Conservation (phyloP, 2,888 invertebrate species). For the Ophonus ardosiacus region DNA sequence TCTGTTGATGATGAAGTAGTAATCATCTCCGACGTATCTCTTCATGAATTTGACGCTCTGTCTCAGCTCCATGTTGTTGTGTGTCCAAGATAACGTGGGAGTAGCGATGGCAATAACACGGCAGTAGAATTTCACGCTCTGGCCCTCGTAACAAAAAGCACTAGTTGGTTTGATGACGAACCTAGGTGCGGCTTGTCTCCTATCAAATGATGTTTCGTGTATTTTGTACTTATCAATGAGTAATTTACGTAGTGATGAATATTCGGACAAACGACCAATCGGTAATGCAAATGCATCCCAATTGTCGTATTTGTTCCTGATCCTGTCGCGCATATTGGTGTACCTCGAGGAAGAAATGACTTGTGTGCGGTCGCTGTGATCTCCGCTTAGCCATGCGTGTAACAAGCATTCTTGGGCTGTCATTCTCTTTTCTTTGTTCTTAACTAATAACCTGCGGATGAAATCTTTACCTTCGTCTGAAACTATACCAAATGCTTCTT, state of each 20-base stretch:
- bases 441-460: slow-evolving; percentile 92
- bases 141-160: slow-evolving; percentile 97
- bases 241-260: slow-evolving; percentile 96
- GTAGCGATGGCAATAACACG: slow-evolving; percentile 96
- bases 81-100: slow-evolving; percentile 97
- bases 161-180: slow-evolving; percentile 98
- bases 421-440: slow-evolving; percentile 98
- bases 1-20: slow-evolving; percentile 98
- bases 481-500: slow-evolving; percentile 94
- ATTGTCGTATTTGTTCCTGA: slow-evolving; percentile 88
- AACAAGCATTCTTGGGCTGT: slow-evolving; percentile 98
- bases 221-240: slow-evolving; percentile 98
- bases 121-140: slow-evolving; percentile 98
- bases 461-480: slow-evolving; percentile 99
- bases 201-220: slow-evolving; percentile 96
- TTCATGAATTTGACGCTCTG: slow-evolving; percentile 99
- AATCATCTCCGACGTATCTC: slow-evolving; percentile 96
- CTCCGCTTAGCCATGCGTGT: slow-evolving; percentile 96
- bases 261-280: slow-evolving; percentile 97
- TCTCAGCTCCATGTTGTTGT: slow-evolving; percentile 93
- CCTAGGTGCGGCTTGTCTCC: slow-evolving; percentile 97
- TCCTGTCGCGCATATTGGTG: slow-evolving; percentile 90
- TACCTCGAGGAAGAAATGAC: slow-evolving; percentile 92
- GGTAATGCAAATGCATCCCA: slow-evolving; percentile 93
- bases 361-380: slow-evolving; percentile 85